Conservation (phyloP, 2,888 invertebrate genomes). For the Drosophila aldrichi region DNA sequence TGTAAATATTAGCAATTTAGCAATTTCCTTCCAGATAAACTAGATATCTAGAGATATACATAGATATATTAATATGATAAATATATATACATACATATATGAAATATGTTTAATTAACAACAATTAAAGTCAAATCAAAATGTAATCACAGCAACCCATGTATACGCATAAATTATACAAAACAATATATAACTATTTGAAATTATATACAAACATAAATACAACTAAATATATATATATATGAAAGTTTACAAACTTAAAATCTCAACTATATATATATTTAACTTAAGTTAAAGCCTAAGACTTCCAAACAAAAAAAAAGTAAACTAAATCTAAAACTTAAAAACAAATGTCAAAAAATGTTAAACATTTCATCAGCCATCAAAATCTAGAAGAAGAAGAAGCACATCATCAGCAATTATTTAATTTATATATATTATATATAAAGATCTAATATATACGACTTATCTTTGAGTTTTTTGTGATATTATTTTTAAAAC, state of each 20-base stretch:
- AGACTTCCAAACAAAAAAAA: slow-evolving; percentile 40
- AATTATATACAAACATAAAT: slow-evolving; percentile 18
- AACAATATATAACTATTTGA: slow-evolving; percentile 5
- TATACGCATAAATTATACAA: slow-evolving; percentile 68
- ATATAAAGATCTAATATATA: slow-evolving; percentile 41
- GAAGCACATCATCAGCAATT: slow-evolving; percentile 35
- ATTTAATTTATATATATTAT: slow-evolving; percentile 27
- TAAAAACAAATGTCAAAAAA: slow-evolving; percentile 16
- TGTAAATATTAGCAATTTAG: slow-evolving; percentile 69
- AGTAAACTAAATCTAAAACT: slow-evolving; percentile 9
- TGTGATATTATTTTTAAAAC: slow-evolving; percentile 79
- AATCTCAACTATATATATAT: slow-evolving; percentile 45
- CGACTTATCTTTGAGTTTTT: slow-evolving; percentile 79
- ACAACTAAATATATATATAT: slow-evolving; percentile 19
- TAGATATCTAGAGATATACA: slow-evolving; percentile 9
- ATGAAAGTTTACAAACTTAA: slow-evolving; percentile 46
- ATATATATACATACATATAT: not conserved
- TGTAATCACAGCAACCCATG: slow-evolving; percentile 73
- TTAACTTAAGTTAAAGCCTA: slow-evolving; percentile 62
- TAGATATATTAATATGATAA: not conserved
- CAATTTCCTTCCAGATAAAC: slow-evolving; percentile 65
- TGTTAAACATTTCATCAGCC: slow-evolving; percentile 57
- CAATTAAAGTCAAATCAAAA: slow-evolving; percentile 59
- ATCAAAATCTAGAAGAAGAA: slow-evolving; percentile 11
- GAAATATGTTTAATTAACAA: slow-evolving; percentile 20